Conservation (phyloP, 2,797 vertebrate species). For the Sebastes flavidus region DNA sequence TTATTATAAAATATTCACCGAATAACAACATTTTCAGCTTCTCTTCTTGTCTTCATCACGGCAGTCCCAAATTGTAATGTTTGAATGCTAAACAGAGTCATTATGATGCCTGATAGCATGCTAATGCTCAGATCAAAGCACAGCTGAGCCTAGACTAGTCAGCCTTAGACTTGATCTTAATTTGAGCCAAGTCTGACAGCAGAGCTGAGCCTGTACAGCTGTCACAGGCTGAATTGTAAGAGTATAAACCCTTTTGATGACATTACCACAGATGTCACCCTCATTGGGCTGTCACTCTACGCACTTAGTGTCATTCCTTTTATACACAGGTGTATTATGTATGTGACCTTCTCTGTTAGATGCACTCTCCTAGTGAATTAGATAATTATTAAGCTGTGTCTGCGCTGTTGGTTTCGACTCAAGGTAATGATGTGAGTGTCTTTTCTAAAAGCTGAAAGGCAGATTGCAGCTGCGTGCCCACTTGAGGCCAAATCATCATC, state of each 20-base stretch:
- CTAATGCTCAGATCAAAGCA: not conserved
- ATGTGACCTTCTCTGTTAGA: constrained; percentile 29
- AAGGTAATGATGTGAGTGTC: constrained; percentile 31
- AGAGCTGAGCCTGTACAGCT: not conserved
- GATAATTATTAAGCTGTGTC: constrained; percentile 29
- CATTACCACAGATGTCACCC: not conserved
- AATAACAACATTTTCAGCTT: not conserved
- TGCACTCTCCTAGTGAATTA: constrained; percentile 19
- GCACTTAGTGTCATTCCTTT: constrained; percentile 7
- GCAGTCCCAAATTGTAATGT: not conserved
- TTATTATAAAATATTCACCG: not conserved
- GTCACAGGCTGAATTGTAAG: not conserved
- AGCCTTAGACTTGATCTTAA: not conserved
- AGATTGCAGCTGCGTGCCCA: constrained; percentile 40
- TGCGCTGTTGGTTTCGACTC: constrained; percentile 26
- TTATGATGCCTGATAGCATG: not conserved
- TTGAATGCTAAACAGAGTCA: not conserved
- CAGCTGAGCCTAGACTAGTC: not conserved
- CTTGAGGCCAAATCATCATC: constrained; percentile 40
- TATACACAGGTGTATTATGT: constrained; percentile 16
- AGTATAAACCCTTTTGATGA: not conserved
- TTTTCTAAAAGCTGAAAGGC: constrained; percentile 45
- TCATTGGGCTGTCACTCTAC: not conserved
- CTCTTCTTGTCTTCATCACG: not conserved
- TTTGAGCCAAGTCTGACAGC: not conserved